Base-by-base conservation (phyloP, 2,797 vertebrate genomes). In the Sarcophilus harrisii region DNA sequence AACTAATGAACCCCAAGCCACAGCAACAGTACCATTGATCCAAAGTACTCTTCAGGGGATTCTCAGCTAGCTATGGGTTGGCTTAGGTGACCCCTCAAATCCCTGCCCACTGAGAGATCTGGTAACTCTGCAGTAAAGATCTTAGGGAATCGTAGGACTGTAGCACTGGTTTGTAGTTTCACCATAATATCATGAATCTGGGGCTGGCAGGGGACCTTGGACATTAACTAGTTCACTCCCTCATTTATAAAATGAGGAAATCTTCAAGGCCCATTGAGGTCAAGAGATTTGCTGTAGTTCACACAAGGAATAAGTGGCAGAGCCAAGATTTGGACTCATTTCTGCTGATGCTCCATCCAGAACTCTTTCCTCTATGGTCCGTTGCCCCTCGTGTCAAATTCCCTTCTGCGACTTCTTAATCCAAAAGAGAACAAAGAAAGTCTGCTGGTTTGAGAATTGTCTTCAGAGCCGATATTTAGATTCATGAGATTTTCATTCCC, bases 391-490 rank as follows among this genome's bases (percentile, higher is more conserved):
- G 10, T 6, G 57, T 91, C 32, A 52, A 90, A 59, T 93, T 91
- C 91, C 58, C 90, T 90, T 60, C 55, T 58, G 93, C 59, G 91
- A 32, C 90, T 90, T 92, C 93, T 58, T 94, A 5, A 91, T 81
- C n/a, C 66, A 38, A 81, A 81, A 45, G n/a, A 10, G n/a, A 45
- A 81, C n/a, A 45, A 81, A 38, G 24, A 18, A 45, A 14, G 62
- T 90, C 27, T 11, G 54, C 27, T 62, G n/a, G 66, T 95, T 97
- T 93, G 59, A 91, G 73, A 93, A 58, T 28, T 91, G n/a, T 93
- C 59, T 66, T 90, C 32, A 94, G 90, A 57, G 24, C 60, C 59
- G 16, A 58, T 38, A 91, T 45, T 59, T 5, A 57, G 32, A 92
- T 29, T 59, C 4, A 52, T 52, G 57, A 95, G 49, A 93, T 92